Conservation (phyloP, 2,797 vertebrate species). For the Darevskia mixta region DNA sequence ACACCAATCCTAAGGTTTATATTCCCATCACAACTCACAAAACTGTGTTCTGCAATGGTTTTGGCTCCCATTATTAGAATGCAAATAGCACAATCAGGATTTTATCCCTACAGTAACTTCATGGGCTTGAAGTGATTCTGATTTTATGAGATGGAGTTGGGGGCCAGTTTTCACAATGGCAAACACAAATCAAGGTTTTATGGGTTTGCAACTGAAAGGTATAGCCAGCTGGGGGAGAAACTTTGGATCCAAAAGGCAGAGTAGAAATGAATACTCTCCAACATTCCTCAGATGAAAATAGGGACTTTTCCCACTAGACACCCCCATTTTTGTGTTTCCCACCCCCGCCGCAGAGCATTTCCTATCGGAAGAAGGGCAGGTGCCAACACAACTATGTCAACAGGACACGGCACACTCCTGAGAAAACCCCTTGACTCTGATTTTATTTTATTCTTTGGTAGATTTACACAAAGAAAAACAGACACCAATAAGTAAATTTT, state of each 20-base stretch:
- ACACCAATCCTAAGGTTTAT: slow-evolving; percentile 44
- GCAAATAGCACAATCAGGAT: slow-evolving; percentile 41
- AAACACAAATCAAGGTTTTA: slow-evolving; percentile 20
- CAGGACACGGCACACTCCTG: too few species aligned
- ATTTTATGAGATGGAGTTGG: slow-evolving; percentile 13
- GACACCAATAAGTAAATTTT: too few species aligned
- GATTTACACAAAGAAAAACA: too few species aligned
- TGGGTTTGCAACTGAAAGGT: neutral
- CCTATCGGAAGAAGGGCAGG: too few species aligned
- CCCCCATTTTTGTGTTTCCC: too few species aligned
- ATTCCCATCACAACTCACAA: slow-evolving; percentile 27
- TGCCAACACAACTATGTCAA: too few species aligned
- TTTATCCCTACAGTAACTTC: slow-evolving; percentile 42
- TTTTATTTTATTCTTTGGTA: too few species aligned
- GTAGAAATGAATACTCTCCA: neutral
- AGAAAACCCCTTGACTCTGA: too few species aligned
- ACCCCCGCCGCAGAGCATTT: too few species aligned
- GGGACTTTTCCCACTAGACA: too few species aligned
- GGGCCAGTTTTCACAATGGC: slow-evolving; percentile 36
- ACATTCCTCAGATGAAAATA: too few species aligned
- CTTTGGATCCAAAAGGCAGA: neutral
- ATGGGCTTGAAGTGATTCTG: slow-evolving; percentile 29
- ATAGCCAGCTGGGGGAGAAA: neutral
- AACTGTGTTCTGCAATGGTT: slow-evolving; percentile 39
- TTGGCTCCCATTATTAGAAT: slow-evolving; percentile 22